Conservation (phyloP, 2,797 vertebrate species). For the Brachyalestes nurse region DNA sequence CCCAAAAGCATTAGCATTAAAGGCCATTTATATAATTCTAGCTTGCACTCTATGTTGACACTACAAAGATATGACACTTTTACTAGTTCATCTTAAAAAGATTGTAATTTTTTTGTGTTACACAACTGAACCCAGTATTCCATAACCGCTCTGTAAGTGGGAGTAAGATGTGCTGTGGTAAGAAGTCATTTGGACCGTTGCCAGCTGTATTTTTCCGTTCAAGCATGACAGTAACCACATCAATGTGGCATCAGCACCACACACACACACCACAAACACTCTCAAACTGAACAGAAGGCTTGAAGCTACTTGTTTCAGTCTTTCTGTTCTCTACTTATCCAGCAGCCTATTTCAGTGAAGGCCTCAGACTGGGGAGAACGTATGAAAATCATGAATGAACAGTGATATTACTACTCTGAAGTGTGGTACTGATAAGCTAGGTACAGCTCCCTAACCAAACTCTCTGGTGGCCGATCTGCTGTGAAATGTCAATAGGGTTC, state of each 20-base stretch:
- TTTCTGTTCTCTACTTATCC: not conserved
- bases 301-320: not conserved
- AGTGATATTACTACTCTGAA: not conserved
- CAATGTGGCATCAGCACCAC: conserved; percentile 38
- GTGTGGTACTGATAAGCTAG: not conserved
- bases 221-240: not conserved
- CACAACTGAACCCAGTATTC: not conserved
- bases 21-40: not conserved
- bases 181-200: not conserved
- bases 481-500: no score
- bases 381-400: not conserved
- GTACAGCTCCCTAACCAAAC: no score
- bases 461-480: no score
- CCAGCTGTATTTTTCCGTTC: not conserved
- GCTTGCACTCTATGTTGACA: no score
- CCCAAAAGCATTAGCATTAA: not conserved
- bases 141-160: not conserved
- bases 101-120: not conserved
- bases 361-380: not conserved
- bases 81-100: not conserved
- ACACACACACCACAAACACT: conserved; percentile 14
- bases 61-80: no score
- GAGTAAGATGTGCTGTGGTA: not conserved
- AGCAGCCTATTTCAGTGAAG: not conserved
- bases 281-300: not conserved